Base-by-base conservation (phyloP, 2,797 vertebrate species). In the Falco columbarius region DNA sequence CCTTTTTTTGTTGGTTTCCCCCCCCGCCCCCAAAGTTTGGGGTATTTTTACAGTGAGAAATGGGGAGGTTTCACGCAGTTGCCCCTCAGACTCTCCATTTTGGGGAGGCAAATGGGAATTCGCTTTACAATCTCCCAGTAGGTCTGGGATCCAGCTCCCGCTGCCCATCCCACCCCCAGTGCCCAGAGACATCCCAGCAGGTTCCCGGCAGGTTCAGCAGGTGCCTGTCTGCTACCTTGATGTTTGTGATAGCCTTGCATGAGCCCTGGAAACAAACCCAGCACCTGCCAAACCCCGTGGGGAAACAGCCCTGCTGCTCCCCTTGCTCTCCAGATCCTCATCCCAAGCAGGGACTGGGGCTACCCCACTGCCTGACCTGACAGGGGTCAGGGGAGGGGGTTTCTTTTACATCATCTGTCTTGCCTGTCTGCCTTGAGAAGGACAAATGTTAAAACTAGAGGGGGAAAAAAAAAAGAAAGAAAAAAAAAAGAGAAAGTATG, bases 401-500 rank as follows among this genome's bases (percentile, higher is more conserved):
- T 27, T 26, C 34, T 58, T 58, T 20, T 21, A 10, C 47, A 11
- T 32, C 59, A 7, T 16, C 47, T 47, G 13, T n/a, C 38, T 34
- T 11, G 6, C 34, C 34, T 14, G 26, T 3, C 38, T 66, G 42
- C 49, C 26, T 63, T 12, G n/a, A 12, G 29, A 40, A 73, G 61
- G 49, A 27, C 10, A 36, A 46, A n/a, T 34, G 36, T 32, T 58
- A 49, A 67, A 81, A 32, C 9, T 3, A 40, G 40, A 40, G 26
- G 23, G 7, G 27, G n/a, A 23, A 46, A 16, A 40, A 19, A 17
- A 26, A 40, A 15, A 15, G 23, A 40, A 27, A 46, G 13, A 40
- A 19, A 17, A 24, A 12, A 29, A 21, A 12, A 46, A 19, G 36
- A 22, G 9, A 7, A 17, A 9, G 26, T 0, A 12, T 6, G 1